These are phyloP conservation scores for Stenodera caucasica DNA, from an alignment of 2,888 invertebrate species.

Conservation along the genomic window DNA sequence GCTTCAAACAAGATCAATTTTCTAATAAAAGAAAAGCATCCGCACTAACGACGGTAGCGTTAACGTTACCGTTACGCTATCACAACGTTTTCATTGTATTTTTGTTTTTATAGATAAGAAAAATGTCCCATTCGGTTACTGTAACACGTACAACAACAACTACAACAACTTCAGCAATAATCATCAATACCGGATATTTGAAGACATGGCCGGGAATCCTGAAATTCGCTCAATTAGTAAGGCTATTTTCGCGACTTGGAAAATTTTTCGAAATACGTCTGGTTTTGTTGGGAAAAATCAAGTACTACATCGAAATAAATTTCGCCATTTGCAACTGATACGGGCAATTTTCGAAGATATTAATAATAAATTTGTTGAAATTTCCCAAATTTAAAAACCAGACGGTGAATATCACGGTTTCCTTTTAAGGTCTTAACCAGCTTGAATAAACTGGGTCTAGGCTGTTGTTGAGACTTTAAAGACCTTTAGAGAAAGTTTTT, in stretches of 20 bases:
- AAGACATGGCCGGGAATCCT: conserved; percentile 77
- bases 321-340: too few relatives aligned
- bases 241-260: conserved; percentile 36
- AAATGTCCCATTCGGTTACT: conserved; percentile 87
- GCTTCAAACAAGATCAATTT: too few relatives aligned
- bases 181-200: conserved; percentile 80
- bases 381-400: not conserved
- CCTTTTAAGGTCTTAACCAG: not conserved
- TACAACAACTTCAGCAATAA: conserved; percentile 72
- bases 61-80: too few relatives aligned
- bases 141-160: conserved; percentile 83
- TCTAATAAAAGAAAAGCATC: not conserved
- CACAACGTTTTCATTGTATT: conserved; percentile 1
- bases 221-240: conserved; percentile 81
- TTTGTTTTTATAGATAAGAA: conserved; percentile 45
- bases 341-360: too few relatives aligned
- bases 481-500: conserved; percentile 8
- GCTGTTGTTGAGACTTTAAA: not conserved
- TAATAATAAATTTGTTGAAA: not conserved
- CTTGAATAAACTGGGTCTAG: conserved; percentile 14
- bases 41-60: too few relatives aligned
- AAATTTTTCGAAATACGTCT: conserved; percentile 5
- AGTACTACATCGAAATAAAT: too few relatives aligned
- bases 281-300: too few relatives aligned
- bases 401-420: not conserved